Evolutionary conservation across 92 coral and sea anemone species (phyloP).

Genomic region (Epizoanthus stellaris): DNA sequence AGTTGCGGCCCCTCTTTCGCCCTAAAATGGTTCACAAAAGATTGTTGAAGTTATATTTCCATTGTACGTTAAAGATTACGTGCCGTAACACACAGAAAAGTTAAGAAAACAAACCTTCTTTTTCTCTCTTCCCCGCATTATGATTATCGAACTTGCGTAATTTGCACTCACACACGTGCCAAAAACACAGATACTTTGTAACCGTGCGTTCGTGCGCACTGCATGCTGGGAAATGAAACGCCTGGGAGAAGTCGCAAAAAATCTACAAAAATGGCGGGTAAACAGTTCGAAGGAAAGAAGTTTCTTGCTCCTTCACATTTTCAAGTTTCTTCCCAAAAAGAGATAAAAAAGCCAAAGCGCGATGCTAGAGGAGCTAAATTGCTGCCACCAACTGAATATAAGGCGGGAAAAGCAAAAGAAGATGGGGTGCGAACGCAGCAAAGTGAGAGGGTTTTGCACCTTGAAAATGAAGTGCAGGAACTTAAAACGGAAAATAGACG

Average conservation of each 20-base stretch:
- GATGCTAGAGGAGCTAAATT: constrained; percentile 53
- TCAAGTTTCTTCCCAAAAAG: constrained; percentile 62
- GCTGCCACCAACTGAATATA: constrained; percentile 82
- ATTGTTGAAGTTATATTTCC: background rate
- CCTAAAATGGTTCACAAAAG: constrained; percentile 53
- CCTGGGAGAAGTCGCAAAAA: constrained; percentile 49
- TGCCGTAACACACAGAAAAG: background rate
- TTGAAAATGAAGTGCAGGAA: constrained; percentile 53
- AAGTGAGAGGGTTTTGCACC: constrained; percentile 17
- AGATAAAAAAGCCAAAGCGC: constrained; percentile 26
- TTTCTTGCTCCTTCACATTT: constrained; percentile 96
- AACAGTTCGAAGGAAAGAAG: constrained; percentile 40
- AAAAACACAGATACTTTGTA: constrained; percentile 45
- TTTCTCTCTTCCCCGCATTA: constrained; percentile 79
- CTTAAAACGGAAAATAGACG: constrained; percentile 64
- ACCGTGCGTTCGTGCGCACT: constrained; percentile 36
- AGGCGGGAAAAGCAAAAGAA: constrained; percentile 51
- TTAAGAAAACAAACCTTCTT: constrained; percentile 70
- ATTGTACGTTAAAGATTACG: background rate
- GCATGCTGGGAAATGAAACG: constrained; percentile 64
- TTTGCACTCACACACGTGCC: constrained; percentile 49
- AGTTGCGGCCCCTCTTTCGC: constrained; percentile 94
- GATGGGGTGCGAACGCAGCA: constrained; percentile 16
- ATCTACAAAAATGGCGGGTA: constrained; percentile 87
- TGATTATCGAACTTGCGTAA: background rate